These are phyloP conservation scores for Diadromus collaris DNA, from an alignment of 2,888 invertebrate genomes.

Conservation along the genomic window DNA sequence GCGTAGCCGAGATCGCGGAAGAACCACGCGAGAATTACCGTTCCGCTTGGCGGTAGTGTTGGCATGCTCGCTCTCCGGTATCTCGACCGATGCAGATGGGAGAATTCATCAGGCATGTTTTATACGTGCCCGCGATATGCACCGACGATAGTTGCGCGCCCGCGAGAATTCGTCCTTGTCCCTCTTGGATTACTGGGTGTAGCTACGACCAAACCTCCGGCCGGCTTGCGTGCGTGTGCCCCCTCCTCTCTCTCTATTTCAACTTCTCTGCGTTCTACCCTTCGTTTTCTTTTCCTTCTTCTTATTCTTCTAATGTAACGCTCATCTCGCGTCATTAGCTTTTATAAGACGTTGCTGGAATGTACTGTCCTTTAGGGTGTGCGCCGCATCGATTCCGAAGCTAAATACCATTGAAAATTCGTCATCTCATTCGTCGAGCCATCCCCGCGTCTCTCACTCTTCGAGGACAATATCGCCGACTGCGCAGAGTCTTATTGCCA, in stretches of 20 bases:
- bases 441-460: background rate
- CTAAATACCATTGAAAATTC: constrained; percentile 1
- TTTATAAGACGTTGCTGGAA: constrained; percentile 43
- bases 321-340: constrained; percentile 48
- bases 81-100: constrained; percentile 57
- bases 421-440: background rate
- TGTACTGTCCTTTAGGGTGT: background rate
- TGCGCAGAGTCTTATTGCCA: constrained; percentile 4
- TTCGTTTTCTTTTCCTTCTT: constrained; percentile 40
- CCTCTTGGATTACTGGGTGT: background rate
- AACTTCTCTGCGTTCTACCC: constrained; percentile 24
- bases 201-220: background rate
- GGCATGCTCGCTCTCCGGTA: constrained; percentile 36
- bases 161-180: constrained; percentile 37
- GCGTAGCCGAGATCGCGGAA: constrained; percentile 4
- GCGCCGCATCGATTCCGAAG: background rate
- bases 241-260: too few relatives aligned
- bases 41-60: constrained; percentile 44
- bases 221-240: constrained; percentile 58
- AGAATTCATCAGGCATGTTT: constrained; percentile 58
- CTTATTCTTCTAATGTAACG: constrained; percentile 39
- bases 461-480: background rate
- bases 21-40: constrained; percentile 45
- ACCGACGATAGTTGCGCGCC: constrained; percentile 42
- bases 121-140: constrained; percentile 58